phyloP scores from a whole-genome alignment of 2,888 invertebrate genomes.

The Electrophaes corylata region DNA sequence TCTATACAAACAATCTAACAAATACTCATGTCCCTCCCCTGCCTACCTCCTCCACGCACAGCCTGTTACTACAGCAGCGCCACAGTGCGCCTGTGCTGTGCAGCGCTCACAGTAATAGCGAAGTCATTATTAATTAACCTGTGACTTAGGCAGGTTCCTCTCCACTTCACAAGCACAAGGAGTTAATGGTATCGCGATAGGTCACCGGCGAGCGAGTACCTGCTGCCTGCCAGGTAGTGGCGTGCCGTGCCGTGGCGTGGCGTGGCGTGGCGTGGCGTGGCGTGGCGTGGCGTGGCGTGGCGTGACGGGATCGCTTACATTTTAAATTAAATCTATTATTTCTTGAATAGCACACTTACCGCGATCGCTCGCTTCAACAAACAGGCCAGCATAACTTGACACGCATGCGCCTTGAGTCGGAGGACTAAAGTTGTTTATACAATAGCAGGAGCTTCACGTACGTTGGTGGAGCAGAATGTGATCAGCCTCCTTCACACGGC shows the following conservation, averaged over 20 bases:
- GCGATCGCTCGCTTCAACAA: constrained; percentile 48
- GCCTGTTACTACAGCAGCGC: too few species aligned
- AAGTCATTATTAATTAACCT: constrained; percentile 11
- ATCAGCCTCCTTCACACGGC: constrained; percentile 49
- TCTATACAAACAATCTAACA: constrained; percentile 16
- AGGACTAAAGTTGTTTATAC: constrained; percentile 4
- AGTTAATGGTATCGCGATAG: constrained; percentile 23
- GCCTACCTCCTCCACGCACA: too few species aligned
- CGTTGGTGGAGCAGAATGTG: constrained; percentile 23
- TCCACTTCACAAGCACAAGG: constrained; percentile 17
- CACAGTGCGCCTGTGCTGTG: too few species aligned
- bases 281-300: too few species aligned
- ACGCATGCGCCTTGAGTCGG: constrained; percentile 6
- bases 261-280: too few species aligned
- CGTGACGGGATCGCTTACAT: constrained; percentile 36
- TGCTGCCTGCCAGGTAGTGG: too few species aligned
- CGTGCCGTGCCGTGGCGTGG: too few species aligned
- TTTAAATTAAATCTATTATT: constrained; percentile 54
- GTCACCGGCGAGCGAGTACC: constrained; percentile 14
- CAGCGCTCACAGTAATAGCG: constrained; percentile 1
- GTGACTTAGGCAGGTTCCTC: constrained; percentile 8
- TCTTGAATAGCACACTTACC: constrained; percentile 42
- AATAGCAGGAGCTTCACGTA: not conserved
- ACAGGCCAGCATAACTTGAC: constrained; percentile 26
- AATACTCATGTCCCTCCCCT: constrained; percentile 9